Evolutionary conservation across 2,113 vertebrate genomes (phyloP).

Genomic region (Eulacestoma nigropectus): DNA sequence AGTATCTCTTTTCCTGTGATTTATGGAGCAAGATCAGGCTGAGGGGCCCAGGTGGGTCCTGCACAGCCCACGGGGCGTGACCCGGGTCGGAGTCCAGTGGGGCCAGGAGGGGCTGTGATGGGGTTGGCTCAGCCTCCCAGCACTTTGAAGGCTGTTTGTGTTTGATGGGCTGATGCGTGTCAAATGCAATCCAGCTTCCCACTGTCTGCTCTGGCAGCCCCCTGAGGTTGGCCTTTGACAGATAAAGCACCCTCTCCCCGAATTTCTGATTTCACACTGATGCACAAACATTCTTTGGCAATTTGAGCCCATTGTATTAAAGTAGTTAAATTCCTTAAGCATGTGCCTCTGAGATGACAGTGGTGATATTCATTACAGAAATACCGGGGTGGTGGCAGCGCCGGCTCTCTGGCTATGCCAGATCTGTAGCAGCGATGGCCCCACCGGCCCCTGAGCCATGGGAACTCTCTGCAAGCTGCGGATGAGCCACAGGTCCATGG

Average conservation of each 20-base stretch:
- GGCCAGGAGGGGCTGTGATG: background rate
- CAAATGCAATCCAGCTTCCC: slow-evolving; percentile 72
- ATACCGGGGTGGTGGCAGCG: background rate
- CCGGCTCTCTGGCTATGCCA: background rate
- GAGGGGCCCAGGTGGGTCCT: background rate
- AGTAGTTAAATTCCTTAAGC: slow-evolving; percentile 58
- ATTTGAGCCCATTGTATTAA: slow-evolving; percentile 66
- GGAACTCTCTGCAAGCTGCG: background rate
- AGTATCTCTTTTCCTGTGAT: slow-evolving; percentile 78
- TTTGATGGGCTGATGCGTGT: slow-evolving; percentile 68
- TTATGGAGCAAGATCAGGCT: slow-evolving; percentile 59
- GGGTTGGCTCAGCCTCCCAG: slow-evolving; percentile 10
- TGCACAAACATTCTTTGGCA: slow-evolving; percentile 63
- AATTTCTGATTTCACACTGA: slow-evolving; percentile 66
- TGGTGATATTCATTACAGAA: slow-evolving; percentile 6
- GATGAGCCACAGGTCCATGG: accelerated
- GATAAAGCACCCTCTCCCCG: slow-evolving; percentile 57
- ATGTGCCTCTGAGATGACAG: slow-evolving; percentile 26
- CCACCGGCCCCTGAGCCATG: background rate
- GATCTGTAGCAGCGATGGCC: background rate
- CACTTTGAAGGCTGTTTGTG: slow-evolving; percentile 64
- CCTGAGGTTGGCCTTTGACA: slow-evolving; percentile 62
- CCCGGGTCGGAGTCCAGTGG: slow-evolving; percentile 45
- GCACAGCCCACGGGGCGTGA: slow-evolving; percentile 10
- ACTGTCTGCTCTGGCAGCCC: slow-evolving; percentile 62